Percentiles rank a stretch among this genome's conserved stretches.
These are phyloP conservation scores for Amblyteles armatorius DNA, from an alignment of 2,888 invertebrate species.

Conservation along the genomic window DNA sequence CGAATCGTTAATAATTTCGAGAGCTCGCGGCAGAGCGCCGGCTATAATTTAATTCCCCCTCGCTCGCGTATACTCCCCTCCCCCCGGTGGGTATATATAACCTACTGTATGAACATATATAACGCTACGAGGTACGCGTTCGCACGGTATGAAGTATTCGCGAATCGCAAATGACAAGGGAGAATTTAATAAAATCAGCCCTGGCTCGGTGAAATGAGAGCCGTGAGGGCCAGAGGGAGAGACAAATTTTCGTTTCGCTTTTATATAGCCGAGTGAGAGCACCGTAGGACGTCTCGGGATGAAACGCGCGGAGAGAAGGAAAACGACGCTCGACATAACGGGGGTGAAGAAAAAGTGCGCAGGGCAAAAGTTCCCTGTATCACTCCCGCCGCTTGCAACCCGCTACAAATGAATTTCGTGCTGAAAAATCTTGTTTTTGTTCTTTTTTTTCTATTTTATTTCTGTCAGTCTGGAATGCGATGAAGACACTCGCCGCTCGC, in stretches of 20 bases:
- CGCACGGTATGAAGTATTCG: conserved; percentile 36
- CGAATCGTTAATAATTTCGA: conserved; percentile 60
- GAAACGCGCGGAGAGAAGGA: conserved; percentile 58
- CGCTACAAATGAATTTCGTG: conserved; percentile 60
- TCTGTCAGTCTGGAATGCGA: conserved; percentile 50
- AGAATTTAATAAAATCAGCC: conserved; percentile 78
- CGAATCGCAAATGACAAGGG: conserved; percentile 69
- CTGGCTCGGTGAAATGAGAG: conserved; percentile 39
- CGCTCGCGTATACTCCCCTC: background rate
- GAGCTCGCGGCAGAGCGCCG: conserved; percentile 26
- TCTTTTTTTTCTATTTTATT: conserved; percentile 34
- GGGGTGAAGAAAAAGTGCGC: conserved; percentile 48
- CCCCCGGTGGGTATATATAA: background rate
- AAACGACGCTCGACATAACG: conserved; percentile 27
- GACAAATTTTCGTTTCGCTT: conserved; percentile 57
- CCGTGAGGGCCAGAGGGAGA: conserved; percentile 11
- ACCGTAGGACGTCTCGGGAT: conserved; percentile 58
- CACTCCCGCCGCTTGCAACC: conserved; percentile 51
- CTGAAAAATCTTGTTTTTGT: conserved; percentile 40
- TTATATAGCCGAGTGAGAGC: conserved; percentile 62
- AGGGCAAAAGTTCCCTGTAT: conserved; percentile 53
- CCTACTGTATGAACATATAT: background rate
- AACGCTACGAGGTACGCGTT: conserved; percentile 11
- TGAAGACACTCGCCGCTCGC: conserved; percentile 43
- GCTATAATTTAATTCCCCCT: conserved; percentile 52